A percentile compares a stretch with the other conserved stretches of the same genome.
Conservation (phyloP, 2,113 vertebrate species). For the Hippocampus comes region DNA sequence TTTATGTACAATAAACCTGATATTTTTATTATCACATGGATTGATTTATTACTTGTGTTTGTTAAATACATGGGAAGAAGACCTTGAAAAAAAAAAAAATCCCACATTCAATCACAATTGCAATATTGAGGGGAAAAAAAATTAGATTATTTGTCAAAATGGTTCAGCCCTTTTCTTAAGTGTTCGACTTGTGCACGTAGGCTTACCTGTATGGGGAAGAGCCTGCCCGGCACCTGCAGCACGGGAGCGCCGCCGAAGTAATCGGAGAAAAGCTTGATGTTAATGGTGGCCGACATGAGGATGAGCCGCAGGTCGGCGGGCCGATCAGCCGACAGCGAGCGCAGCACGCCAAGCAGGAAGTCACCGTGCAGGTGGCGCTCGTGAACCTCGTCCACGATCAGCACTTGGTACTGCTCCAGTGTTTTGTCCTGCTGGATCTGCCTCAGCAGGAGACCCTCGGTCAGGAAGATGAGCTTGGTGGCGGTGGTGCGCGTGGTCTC, state of each 20-base stretch:
- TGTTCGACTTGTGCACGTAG: too few species aligned
- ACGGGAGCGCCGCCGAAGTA: slow-evolving; percentile 82
- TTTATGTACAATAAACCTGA: too few species aligned
- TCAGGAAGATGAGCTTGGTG: slow-evolving; percentile 86
- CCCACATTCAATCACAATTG: too few species aligned
- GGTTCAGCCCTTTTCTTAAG: too few species aligned
- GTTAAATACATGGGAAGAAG: too few species aligned
- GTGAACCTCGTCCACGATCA: slow-evolving; percentile 88
- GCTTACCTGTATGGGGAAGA: slow-evolving; percentile 85
- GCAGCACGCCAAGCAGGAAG: slow-evolving; percentile 84
- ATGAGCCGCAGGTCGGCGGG: slow-evolving; percentile 79
- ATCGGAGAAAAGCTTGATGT: slow-evolving; percentile 82
- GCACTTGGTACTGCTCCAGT: slow-evolving; percentile 75
- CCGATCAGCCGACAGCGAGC: slow-evolving; percentile 66
- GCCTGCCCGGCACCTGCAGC: slow-evolving; percentile 87
- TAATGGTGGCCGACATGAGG: slow-evolving; percentile 95
- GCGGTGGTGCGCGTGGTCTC: slow-evolving; percentile 76
- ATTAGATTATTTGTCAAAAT: too few species aligned
- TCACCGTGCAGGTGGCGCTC: slow-evolving; percentile 88
- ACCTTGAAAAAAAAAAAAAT: too few species aligned
- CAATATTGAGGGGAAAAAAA: too few species aligned
- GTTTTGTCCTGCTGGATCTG: slow-evolving; percentile 80
- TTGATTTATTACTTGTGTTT: too few species aligned
- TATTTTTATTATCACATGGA: too few species aligned
- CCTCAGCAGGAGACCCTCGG: slow-evolving; percentile 85